These are phyloP conservation scores for Podarcis raffonei DNA, from an alignment of 2,113 vertebrate species.

Conservation along the genomic window DNA sequence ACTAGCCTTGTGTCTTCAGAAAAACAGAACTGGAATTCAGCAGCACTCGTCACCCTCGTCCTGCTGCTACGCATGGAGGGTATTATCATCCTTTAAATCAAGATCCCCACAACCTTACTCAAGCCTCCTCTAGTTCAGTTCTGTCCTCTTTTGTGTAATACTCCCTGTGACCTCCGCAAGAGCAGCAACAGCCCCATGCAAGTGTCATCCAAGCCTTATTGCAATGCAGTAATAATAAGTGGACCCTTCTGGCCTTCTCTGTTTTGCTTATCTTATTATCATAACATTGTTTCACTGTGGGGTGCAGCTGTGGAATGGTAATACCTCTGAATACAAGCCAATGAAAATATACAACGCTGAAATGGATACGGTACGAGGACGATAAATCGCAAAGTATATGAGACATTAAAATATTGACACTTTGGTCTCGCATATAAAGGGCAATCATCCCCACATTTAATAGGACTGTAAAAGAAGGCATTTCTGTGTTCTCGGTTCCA, in stretches of 20 bases:
- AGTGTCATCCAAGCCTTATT: background rate
- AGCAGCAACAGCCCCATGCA: background rate
- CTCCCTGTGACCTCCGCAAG: background rate
- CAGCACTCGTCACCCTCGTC: background rate
- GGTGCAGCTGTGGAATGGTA: background rate
- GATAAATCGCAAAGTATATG: conserved; percentile 3
- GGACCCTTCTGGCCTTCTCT: background rate
- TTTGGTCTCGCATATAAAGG: background rate
- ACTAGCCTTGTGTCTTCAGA: background rate
- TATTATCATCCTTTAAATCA: background rate
- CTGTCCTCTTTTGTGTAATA: background rate
- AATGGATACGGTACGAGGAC: background rate
- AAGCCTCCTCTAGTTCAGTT: background rate
- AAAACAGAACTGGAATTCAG: background rate
- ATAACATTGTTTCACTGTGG: background rate
- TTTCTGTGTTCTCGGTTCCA: background rate
- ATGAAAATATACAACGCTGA: background rate
- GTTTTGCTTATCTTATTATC: conserved; percentile 4
- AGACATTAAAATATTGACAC: conserved; percentile 4
- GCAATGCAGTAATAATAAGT: conserved; percentile 8
- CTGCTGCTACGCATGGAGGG: background rate
- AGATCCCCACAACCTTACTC: background rate
- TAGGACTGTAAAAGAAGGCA: background rate
- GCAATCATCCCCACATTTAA: background rate
- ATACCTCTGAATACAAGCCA: conserved; percentile 17